Conservation (phyloP, 2,888 invertebrate species). For the Strigamia transsilvanica region DNA sequence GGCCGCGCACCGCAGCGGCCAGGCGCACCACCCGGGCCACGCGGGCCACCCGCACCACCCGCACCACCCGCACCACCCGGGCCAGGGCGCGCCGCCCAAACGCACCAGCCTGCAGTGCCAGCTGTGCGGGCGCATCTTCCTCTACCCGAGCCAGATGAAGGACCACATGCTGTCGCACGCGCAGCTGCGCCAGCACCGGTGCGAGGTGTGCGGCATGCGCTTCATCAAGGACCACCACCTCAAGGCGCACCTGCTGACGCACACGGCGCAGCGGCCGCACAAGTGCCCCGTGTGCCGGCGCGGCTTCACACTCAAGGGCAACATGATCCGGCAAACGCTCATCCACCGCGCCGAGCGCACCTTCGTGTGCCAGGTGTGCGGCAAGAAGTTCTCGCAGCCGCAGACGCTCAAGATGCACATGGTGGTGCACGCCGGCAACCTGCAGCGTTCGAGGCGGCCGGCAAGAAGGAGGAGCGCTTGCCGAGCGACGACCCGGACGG, state of each 20-base stretch:
- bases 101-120: constrained; percentile 56
- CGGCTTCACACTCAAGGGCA: constrained; percentile 65
- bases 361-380: constrained; percentile 63
- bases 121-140: constrained; percentile 60
- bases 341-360: constrained; percentile 63
- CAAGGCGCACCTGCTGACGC: constrained; percentile 64
- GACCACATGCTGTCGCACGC: constrained; percentile 63
- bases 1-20: constrained; percentile 58
- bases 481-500: neutral
- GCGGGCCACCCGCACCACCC: too few relatives aligned
- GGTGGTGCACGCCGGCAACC: constrained; percentile 64
- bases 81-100: neutral
- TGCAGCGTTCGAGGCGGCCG: constrained; percentile 55
- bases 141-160: constrained; percentile 64
- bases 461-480: neutral
- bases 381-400: constrained; percentile 64
- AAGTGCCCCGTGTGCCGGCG: constrained; percentile 63
- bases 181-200: constrained; percentile 63
- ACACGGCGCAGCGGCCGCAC: constrained; percentile 63
- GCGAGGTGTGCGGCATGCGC: constrained; percentile 65
- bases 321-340: constrained; percentile 64
- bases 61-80: too few relatives aligned
- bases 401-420: constrained; percentile 65
- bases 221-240: constrained; percentile 66
- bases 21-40: too few relatives aligned